Evolutionary conservation across 2,113 vertebrate genomes (phyloP), one percentile per base, ranked within the genome.

Genomic region (Oreocharis arfaki): DNA sequence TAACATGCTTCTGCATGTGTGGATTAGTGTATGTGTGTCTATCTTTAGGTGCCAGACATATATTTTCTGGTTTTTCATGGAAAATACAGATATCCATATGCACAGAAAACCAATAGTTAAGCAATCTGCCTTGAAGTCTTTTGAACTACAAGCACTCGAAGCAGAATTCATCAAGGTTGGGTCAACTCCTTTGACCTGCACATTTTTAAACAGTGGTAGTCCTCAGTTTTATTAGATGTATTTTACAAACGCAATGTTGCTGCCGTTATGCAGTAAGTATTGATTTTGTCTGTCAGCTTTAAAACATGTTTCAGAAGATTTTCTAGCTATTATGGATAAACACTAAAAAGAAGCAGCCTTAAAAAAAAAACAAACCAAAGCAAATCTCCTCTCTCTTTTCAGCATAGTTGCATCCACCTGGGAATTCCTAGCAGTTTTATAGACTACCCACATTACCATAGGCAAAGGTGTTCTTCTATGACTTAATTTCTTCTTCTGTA

Each of bases 151-250:
- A 70, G 92, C 37, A 71, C 35, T 91, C 83, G 56, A 89, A 86
- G 52, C 53, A 94, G 89, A 96, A 90, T 92, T 95, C 44, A 7
- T 59, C 61, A 82, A 57, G 44, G 21, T 41, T 30, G 16, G 74
- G 94, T 95, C 89, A 96, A 95, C 89, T 88, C 71, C 41, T 70
- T 82, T 89, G 91, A 95, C 81, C 89, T 77, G 53, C 44, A 94
- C 86, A 47, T 88, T 97, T 96, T 74, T 87, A 92, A 97, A 94
- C 87, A 96, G 91, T 78, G 77, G 89, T 96, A 96, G 85, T 89
- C 92, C 87, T 97, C 60, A 49, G n/a, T 74, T 95, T 97, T 97
- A 92, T 85, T 79, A 61, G 50, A 69, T 78, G 18, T 41, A 81
- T 92, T 87, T 64, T 84, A 61, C 78, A 86, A 94, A 89, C 52